Percentiles rank a stretch among this genome's conserved stretches.
Evolutionary conservation across 2,888 invertebrate genomes (phyloP).

Genomic region (Drosophila conformis): DNA sequence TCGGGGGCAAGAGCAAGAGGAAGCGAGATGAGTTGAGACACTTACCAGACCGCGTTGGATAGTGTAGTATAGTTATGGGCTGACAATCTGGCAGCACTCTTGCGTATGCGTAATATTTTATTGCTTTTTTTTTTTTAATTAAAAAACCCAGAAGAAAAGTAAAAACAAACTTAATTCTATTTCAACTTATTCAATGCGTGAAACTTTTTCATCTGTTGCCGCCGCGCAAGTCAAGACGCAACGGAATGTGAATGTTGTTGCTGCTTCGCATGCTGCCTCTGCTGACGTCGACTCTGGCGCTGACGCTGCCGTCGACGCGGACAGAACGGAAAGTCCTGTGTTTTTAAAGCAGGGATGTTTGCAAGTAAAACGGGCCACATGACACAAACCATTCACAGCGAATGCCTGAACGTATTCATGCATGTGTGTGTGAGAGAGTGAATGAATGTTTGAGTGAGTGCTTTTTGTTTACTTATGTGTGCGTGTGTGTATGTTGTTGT

Average conservation of each 20-base stretch:
- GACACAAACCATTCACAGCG: slow-evolving; percentile 42
- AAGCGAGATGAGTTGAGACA: slow-evolving; percentile 1
- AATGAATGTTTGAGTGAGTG: slow-evolving; percentile 24
- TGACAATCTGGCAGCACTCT: slow-evolving; percentile 21
- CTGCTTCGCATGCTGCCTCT: slow-evolving; percentile 4
- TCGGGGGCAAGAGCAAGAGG: neutral
- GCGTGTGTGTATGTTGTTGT: slow-evolving; percentile 66
- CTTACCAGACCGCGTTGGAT: slow-evolving; percentile 18
- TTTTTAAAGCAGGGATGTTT: slow-evolving; percentile 27
- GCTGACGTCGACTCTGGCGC: slow-evolving; percentile 20
- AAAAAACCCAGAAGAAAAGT: slow-evolving; percentile 12
- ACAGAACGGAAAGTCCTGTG: slow-evolving; percentile 57
- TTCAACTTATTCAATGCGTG: slow-evolving; percentile 46
- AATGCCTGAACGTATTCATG: slow-evolving; percentile 14
- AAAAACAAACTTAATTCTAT: slow-evolving; percentile 18
- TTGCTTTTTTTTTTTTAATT: neutral
- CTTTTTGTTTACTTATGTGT: slow-evolving; percentile 30
- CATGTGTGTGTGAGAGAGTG: slow-evolving; percentile 13
- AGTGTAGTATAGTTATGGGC: slow-evolving; percentile 57
- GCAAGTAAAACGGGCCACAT: slow-evolving; percentile 34
- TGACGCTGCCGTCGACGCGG: slow-evolving; percentile 33
- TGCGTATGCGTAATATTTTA: slow-evolving; percentile 46
- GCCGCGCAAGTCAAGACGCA: slow-evolving; percentile 49
- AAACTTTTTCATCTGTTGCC: slow-evolving; percentile 78
- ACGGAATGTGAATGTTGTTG: slow-evolving; percentile 59